phyloP scores from a whole-genome alignment of 2,888 invertebrate genomes.

The Zaprionus bogoriensis region DNA sequence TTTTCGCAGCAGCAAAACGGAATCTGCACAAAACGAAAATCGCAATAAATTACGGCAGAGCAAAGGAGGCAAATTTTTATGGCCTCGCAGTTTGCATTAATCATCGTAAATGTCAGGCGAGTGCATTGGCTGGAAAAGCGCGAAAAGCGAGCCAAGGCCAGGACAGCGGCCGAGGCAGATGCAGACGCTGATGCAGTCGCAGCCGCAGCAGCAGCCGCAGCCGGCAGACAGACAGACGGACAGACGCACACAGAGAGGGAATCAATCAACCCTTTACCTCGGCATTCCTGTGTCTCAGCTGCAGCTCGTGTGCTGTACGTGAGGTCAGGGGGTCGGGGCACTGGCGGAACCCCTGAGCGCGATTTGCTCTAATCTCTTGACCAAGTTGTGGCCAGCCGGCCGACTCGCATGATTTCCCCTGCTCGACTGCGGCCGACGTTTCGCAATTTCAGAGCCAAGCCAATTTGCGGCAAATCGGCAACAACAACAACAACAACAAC shows the following conservation, averaged over 20 bases:
- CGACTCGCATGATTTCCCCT: constrained; percentile 73
- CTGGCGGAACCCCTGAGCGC: constrained; percentile 6
- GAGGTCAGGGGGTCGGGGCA: constrained; percentile 59
- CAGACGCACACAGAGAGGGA: not conserved
- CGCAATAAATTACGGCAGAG: constrained; percentile 62
- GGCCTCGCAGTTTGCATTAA: constrained; percentile 62
- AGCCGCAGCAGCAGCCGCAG: too few species aligned
- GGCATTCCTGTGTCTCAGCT: constrained; percentile 2
- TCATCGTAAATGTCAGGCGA: constrained; percentile 74
- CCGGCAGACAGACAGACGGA: too few species aligned
- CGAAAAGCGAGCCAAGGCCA: constrained; percentile 74
- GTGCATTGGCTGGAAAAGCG: constrained; percentile 75
- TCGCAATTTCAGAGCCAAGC: constrained; percentile 51
- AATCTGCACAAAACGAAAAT: constrained; percentile 43
- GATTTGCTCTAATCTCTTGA: constrained; percentile 74
- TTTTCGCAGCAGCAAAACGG: constrained; percentile 32
- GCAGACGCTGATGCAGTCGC: constrained; percentile 47
- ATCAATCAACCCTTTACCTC: constrained; percentile 1
- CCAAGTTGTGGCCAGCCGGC: constrained; percentile 72
- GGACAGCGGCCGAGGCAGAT: constrained; percentile 12
- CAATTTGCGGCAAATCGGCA: constrained; percentile 73
- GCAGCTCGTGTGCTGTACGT: constrained; percentile 42
- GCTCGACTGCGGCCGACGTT: constrained; percentile 25
- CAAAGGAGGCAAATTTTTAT: constrained; percentile 43
- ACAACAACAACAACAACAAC: constrained; percentile 17